A percentile compares a stretch with the other conserved stretches of the same genome.
Conservation (phyloP, 2,113 vertebrate species). For the Astur gentilis region DNA sequence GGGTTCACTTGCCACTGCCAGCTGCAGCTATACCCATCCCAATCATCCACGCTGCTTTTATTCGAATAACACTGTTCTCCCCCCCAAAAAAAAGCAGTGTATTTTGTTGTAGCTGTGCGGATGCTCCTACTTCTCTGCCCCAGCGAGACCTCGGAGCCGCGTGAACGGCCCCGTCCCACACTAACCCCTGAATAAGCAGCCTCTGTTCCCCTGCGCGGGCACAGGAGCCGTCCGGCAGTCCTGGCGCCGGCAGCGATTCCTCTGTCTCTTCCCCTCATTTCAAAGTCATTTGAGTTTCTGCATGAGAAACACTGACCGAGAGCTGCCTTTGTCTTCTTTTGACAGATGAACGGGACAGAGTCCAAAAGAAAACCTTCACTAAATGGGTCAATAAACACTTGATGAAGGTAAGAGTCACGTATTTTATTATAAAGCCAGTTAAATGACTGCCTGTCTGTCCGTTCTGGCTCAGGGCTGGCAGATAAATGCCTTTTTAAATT, state of each 20-base stretch:
- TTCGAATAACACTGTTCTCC: fast-evolving
- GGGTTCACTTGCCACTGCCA: background rate
- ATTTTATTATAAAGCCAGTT: background rate
- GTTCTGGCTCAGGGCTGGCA: background rate
- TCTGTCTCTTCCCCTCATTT: slow-evolving; percentile 40
- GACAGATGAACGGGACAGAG: slow-evolving; percentile 95
- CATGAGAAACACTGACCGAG: slow-evolving; percentile 15
- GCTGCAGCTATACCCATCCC: background rate
- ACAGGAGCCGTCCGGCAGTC: background rate
- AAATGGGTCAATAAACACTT: slow-evolving; percentile 99
- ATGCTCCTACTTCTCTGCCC: background rate
- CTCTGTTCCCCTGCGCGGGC: background rate
- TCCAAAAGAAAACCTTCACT: slow-evolving; percentile 99
- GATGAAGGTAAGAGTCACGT: slow-evolving; percentile 85
- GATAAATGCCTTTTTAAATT: background rate
- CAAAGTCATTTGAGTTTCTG: slow-evolving; percentile 35
- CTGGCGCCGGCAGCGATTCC: background rate
- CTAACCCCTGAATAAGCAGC: background rate
- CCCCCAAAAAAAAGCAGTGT: fast-evolving
- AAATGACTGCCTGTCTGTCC: fast-evolving
- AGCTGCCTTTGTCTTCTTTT: slow-evolving; percentile 52
- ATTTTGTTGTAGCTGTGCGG: fast-evolving
- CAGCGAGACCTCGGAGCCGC: fast-evolving
- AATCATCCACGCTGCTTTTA: fast-evolving
- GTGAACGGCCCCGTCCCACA: fast-evolving